phyloP scores from a whole-genome alignment of 2,888 invertebrate genomes.

The Lasioglossum villosulum region DNA sequence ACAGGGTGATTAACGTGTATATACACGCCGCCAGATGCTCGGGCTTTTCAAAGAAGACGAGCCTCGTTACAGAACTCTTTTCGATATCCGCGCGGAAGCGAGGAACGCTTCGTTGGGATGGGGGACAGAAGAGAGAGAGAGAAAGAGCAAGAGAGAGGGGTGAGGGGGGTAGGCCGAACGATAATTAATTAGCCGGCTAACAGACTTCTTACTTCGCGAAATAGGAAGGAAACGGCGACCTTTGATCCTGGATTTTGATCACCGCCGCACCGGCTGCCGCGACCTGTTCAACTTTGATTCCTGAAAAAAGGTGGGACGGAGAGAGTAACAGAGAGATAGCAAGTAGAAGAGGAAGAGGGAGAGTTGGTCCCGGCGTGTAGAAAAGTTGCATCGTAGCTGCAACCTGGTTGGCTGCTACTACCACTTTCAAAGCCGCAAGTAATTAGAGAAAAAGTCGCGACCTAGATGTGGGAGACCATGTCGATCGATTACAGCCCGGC shows the following conservation, averaged over 20 bases:
- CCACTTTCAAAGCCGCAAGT: conserved; percentile 62
- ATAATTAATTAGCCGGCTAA: conserved; percentile 68
- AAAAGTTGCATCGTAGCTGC: conserved; percentile 62
- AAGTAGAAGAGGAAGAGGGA: background rate
- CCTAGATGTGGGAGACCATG: conserved; percentile 68
- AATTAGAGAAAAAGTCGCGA: conserved; percentile 74
- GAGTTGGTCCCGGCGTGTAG: conserved; percentile 28
- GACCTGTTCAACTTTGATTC: conserved; percentile 56
- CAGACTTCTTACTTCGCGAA: conserved; percentile 58
- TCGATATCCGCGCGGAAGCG: conserved; percentile 54
- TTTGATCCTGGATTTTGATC: conserved; percentile 68
- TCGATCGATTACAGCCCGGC: conserved; percentile 65
- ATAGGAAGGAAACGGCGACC: conserved; percentile 49
- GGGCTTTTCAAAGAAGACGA: conserved; percentile 43
- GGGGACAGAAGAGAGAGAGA: background rate
- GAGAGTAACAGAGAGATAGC: background rate
- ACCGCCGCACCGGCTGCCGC: conserved; percentile 36
- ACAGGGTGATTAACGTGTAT: conserved; percentile 40
- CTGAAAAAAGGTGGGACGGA: conserved; percentile 3
- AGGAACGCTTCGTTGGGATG: conserved; percentile 7
- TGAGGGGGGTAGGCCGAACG: conserved; percentile 34
- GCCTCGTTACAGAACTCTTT: conserved; percentile 55
- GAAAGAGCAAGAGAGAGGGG: background rate
- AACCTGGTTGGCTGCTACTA: conserved; percentile 52
- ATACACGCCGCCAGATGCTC: conserved; percentile 21